Conservation (phyloP, 2,797 vertebrate genomes). For the Amphiprion clarkii region DNA sequence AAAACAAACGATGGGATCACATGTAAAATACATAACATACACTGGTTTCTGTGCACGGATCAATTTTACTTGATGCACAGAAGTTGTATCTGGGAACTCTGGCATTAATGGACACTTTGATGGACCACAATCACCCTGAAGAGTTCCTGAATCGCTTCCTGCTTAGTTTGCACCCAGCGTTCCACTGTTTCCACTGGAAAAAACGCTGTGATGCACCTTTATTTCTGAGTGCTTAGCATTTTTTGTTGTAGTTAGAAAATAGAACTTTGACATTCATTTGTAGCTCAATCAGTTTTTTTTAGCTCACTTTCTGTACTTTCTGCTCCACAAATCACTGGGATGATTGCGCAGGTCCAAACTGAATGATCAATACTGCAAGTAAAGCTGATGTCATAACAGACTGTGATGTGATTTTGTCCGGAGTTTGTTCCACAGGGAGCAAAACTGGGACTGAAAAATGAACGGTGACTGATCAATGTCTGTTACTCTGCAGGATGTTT, state of each 20-base stretch:
- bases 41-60: constrained; percentile 14
- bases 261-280: constrained; percentile 28
- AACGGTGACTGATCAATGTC: constrained; percentile 37
- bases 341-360: constrained; percentile 23
- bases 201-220: constrained; percentile 20
- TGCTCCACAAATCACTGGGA: constrained; percentile 16
- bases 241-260: constrained; percentile 26
- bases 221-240: constrained; percentile 5
- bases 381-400: constrained; percentile 20
- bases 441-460: constrained; percentile 17
- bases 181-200: constrained; percentile 30
- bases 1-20: constrained; percentile 21
- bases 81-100: background rate
- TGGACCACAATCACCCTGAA: constrained; percentile 29
- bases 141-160: constrained; percentile 17
- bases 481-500: constrained; percentile 24
- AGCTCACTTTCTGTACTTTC: constrained; percentile 13
- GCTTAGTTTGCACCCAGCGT: constrained; percentile 5
- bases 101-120: constrained; percentile 37
- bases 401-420: constrained; percentile 26
- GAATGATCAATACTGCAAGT: constrained; percentile 29
- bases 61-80: constrained; percentile 28
- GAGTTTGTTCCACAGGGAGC: constrained; percentile 19
- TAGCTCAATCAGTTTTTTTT: constrained; percentile 31
- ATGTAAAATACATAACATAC: constrained; percentile 25